Evolutionary conservation across 2,113 vertebrate species (phyloP).

Genomic region (Leucosticte australis): DNA sequence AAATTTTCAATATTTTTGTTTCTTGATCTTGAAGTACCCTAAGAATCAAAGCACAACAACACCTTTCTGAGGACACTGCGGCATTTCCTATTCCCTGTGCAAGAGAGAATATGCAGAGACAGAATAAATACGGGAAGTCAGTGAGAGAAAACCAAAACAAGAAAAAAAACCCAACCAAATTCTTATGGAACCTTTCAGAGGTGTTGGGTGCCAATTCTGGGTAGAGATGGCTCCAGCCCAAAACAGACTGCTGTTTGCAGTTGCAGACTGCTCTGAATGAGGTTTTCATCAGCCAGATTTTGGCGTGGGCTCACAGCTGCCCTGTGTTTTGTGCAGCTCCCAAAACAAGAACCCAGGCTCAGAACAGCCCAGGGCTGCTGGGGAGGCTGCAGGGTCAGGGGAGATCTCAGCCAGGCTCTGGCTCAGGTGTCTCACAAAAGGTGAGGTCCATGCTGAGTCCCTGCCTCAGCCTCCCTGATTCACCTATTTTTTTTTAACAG

Average conservation of each 20-base stretch:
- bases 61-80: neutral
- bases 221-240: conserved; percentile 33
- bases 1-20: neutral
- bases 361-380: neutral
- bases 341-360: neutral
- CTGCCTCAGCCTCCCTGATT: neutral
- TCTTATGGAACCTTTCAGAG: neutral
- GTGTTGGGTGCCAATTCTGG: neutral
- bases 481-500: neutral
- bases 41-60: neutral
- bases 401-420: neutral
- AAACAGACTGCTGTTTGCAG: neutral
- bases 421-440: neutral
- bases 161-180: neutral
- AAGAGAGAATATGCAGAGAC: neutral
- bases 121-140: neutral
- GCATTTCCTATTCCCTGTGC: neutral
- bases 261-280: neutral
- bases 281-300: conserved; percentile 40
- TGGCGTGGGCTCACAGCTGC: conserved; percentile 21
- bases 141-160: neutral
- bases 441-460: neutral
- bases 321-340: neutral
- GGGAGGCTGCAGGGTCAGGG: neutral
- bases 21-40: neutral